phyloP scores from a whole-genome alignment of 2,113 vertebrate species.

The Boulengeromyrus knoepffleri region DNA sequence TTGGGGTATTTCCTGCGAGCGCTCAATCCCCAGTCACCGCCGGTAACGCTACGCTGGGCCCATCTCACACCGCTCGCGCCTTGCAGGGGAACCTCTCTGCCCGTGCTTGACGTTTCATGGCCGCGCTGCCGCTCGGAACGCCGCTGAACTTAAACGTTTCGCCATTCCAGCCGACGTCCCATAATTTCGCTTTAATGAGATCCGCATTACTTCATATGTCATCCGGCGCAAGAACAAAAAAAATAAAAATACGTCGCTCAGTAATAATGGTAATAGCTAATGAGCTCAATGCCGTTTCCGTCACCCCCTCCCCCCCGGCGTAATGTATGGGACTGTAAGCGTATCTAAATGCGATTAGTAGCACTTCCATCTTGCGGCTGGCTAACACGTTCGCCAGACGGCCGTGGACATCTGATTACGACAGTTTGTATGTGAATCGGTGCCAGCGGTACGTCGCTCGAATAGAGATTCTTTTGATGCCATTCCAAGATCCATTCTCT shows the following conservation, averaged over 20 bases:
- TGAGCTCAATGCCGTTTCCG: neutral
- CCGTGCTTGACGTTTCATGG: neutral
- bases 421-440: constrained; percentile 13
- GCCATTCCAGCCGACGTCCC: neutral
- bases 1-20: neutral
- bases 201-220: constrained; percentile 6
- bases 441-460: neutral
- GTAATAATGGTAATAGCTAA: neutral
- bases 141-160: neutral
- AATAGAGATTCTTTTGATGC: constrained; percentile 1
- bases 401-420: constrained; percentile 12
- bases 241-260: neutral
- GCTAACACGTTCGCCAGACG: constrained; percentile 2
- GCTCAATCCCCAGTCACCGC: neutral
- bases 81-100: neutral
- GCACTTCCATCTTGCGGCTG: constrained; percentile 3
- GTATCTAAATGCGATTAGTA: neutral
- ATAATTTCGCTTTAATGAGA: neutral
- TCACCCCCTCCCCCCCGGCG: neutral
- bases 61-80: neutral
- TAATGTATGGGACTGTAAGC: constrained; percentile 9
- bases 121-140: neutral
- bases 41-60: neutral
- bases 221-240: neutral
- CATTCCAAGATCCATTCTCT: neutral